Percentiles rank a stretch among this genome's conserved stretches.
Evolutionary conservation across 2,888 invertebrate genomes (phyloP).

Genomic region (Lasioglossum malachurum): DNA sequence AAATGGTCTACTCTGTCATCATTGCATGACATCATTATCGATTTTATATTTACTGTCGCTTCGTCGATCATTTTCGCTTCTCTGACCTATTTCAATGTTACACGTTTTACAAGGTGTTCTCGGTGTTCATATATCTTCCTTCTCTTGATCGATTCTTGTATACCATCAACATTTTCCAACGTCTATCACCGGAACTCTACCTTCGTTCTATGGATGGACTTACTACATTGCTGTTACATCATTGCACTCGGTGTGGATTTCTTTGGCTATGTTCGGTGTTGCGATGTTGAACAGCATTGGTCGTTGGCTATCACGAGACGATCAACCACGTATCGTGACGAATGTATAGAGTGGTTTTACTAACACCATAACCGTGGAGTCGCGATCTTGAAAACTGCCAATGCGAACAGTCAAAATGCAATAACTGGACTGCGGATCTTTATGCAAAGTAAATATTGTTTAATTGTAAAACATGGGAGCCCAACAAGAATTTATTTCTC

Average conservation of each 20-base stretch:
- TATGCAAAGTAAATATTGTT: neutral
- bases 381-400: neutral
- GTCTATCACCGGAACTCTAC: conserved; percentile 39
- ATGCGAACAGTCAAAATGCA: neutral
- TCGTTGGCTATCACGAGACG: conserved; percentile 53
- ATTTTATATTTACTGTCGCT: conserved; percentile 62
- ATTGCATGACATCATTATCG: conserved; percentile 61
- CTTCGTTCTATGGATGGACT: conserved; percentile 32
- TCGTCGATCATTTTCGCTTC: conserved; percentile 58
- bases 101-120: conserved; percentile 65
- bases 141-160: conserved; percentile 43
- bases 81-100: conserved; percentile 63
- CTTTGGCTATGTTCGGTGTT: conserved; percentile 76
- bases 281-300: conserved; percentile 59
- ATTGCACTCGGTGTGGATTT: conserved; percentile 74
- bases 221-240: conserved; percentile 61
- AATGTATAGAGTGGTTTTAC: conserved; percentile 11
- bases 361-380: neutral
- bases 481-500: no score
- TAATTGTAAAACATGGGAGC: no score
- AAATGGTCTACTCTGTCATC: conserved; percentile 48
- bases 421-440: neutral
- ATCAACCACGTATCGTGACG: conserved; percentile 25
- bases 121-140: conserved; percentile 56
- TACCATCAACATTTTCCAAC: conserved; percentile 26